These are phyloP conservation scores for Chamaea fasciata DNA, from an alignment of 2,113 vertebrate species.

Conservation along the genomic window DNA sequence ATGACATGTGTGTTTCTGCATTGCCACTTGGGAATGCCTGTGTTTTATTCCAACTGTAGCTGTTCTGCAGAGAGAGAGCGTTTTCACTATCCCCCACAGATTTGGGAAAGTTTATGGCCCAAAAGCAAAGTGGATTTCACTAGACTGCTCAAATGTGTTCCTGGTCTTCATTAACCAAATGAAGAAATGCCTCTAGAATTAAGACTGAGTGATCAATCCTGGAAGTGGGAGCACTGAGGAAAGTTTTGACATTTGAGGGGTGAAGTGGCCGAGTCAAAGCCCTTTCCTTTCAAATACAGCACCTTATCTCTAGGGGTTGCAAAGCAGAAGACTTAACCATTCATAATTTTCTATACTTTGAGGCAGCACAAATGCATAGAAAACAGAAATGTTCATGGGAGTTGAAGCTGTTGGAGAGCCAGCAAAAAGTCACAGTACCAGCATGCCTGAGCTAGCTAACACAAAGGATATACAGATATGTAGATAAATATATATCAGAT, in stretches of 20 bases:
- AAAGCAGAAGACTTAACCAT: neutral
- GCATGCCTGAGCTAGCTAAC: neutral
- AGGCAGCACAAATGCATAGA: neutral
- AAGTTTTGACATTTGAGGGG: neutral
- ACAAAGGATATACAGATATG: neutral
- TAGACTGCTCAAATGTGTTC: neutral
- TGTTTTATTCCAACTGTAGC: neutral
- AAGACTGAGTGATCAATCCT: neutral
- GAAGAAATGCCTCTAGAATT: neutral
- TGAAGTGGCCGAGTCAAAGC: neutral
- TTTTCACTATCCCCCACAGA: neutral
- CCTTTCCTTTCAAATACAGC: neutral
- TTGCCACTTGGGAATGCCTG: neutral
- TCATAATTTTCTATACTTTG: neutral
- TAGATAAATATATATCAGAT: neutral
- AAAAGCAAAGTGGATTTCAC: neutral
- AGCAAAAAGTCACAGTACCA: neutral
- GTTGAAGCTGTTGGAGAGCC: neutral
- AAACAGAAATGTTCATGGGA: neutral
- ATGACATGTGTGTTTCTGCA: accelerated
- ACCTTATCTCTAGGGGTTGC: neutral
- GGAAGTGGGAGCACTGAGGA: neutral
- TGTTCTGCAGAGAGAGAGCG: neutral
- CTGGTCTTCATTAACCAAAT: neutral
- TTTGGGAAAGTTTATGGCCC: neutral